These are phyloP conservation scores for Musca domestica DNA, from an alignment of 1,140 invertebrate genomes.

Conservation along the genomic window DNA sequence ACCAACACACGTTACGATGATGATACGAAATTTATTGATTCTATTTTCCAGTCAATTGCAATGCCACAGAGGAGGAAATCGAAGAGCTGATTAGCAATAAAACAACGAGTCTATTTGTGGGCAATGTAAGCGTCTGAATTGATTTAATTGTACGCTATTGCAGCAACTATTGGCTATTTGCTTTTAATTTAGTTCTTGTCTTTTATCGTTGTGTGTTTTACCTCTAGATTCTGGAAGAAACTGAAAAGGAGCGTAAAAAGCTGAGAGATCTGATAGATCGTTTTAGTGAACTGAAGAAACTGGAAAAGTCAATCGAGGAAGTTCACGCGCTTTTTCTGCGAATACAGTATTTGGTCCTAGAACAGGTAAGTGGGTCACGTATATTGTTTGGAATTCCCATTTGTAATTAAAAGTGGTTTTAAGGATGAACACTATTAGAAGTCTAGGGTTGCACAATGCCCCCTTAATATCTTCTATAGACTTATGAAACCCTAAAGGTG, in stretches of 20 bases:
- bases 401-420: too few species aligned
- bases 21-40: too few species aligned
- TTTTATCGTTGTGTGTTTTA: not conserved
- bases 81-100: slow-evolving; percentile 49
- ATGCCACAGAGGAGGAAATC: slow-evolving; percentile 50
- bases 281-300: slow-evolving; percentile 47
- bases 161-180: not conserved
- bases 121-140: slow-evolving; percentile 42
- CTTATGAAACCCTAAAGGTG: too few species aligned
- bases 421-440: too few species aligned
- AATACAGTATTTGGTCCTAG: slow-evolving; percentile 48
- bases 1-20: not conserved
- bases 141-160: not conserved
- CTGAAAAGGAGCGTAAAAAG: slow-evolving; percentile 47
- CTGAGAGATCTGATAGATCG: slow-evolving; percentile 48
- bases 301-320: slow-evolving; percentile 52
- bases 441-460: too few species aligned
- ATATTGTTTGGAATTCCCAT: too few species aligned
- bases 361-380: slow-evolving; percentile 40
- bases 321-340: slow-evolving; percentile 49
- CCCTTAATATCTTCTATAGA: too few species aligned
- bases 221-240: slow-evolving; percentile 48
- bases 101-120: slow-evolving; percentile 50
- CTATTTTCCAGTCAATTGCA: slow-evolving; percentile 38
- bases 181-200: not conserved